A percentile compares a stretch with the other conserved stretches of the same genome.
phyloP scores from a whole-genome alignment of 2,797 vertebrate genomes.

The Dendrocincla fuliginosa region DNA sequence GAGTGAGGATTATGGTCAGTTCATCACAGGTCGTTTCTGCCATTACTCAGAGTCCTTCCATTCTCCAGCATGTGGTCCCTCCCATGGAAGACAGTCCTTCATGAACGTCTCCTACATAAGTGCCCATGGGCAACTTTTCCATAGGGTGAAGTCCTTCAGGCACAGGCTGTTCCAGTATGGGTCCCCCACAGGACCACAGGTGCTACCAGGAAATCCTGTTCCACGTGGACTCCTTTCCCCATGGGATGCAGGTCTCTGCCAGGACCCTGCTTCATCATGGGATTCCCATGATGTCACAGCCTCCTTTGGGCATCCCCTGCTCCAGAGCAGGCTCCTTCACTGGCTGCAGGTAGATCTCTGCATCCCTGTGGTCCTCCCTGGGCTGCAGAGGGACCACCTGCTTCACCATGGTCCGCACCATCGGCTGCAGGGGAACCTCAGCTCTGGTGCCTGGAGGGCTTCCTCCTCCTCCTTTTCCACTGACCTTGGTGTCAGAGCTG shows the following conservation, averaged over 20 bases:
- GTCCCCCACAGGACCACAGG: not conserved
- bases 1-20: not conserved
- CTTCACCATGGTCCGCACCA: not conserved
- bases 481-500: not conserved
- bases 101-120: not conserved
- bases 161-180: not conserved
- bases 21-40: not conserved
- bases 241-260: not conserved
- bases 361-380: not conserved
- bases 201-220: not conserved
- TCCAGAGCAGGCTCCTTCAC: not conserved
- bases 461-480: not conserved
- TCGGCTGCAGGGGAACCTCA: not conserved
- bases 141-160: not conserved
- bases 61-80: not conserved
- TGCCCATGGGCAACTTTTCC: not conserved
- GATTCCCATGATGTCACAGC: not conserved
- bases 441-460: not conserved
- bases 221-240: not conserved
- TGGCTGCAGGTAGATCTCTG: not conserved
- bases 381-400: not conserved
- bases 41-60: not conserved
- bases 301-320: not conserved
- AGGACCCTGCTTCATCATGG: not conserved
- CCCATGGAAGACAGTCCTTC: not conserved